phyloP scores from a whole-genome alignment of 2,888 invertebrate genomes.

The Lasioglossum malachurum region DNA sequence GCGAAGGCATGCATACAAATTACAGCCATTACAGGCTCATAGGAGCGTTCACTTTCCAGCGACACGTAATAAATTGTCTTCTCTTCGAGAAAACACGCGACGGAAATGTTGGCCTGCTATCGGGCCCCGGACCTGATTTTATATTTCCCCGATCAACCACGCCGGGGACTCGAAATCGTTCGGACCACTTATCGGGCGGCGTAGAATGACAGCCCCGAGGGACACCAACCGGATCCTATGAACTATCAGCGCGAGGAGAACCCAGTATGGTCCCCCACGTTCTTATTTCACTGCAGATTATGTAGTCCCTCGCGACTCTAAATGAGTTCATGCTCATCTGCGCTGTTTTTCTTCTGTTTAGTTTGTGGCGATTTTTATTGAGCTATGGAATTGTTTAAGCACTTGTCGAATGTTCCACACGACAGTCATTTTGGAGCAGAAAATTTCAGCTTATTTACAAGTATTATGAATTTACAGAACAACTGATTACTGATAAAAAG shows the following conservation, averaged over 20 bases:
- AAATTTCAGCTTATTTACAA: background rate
- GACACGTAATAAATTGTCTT: constrained; percentile 65
- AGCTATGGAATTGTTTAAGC: background rate
- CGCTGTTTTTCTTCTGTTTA: background rate
- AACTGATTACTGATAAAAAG: no score
- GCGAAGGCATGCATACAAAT: constrained; percentile 71
- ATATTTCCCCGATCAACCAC: constrained; percentile 27
- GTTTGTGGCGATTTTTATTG: background rate
- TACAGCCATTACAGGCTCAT: constrained; percentile 64
- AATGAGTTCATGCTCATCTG: background rate
- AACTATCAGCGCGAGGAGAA: background rate
- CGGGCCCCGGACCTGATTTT: constrained; percentile 37
- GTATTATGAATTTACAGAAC: no score
- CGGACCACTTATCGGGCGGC: constrained; percentile 40
- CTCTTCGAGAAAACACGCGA: constrained; percentile 52
- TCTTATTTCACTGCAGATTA: background rate
- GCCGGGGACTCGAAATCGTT: constrained; percentile 14
- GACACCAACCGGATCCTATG: constrained; percentile 13
- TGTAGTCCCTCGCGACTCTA: background rate
- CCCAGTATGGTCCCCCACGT: background rate
- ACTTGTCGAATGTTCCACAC: background rate
- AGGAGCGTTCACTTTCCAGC: constrained; percentile 62
- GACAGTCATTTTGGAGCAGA: background rate
- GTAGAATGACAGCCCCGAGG: constrained; percentile 23
- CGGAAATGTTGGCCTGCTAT: constrained; percentile 55